These are phyloP conservation scores for Neomorphus geoffroyi DNA, from an alignment of 2,797 vertebrate species.

Conservation along the genomic window DNA sequence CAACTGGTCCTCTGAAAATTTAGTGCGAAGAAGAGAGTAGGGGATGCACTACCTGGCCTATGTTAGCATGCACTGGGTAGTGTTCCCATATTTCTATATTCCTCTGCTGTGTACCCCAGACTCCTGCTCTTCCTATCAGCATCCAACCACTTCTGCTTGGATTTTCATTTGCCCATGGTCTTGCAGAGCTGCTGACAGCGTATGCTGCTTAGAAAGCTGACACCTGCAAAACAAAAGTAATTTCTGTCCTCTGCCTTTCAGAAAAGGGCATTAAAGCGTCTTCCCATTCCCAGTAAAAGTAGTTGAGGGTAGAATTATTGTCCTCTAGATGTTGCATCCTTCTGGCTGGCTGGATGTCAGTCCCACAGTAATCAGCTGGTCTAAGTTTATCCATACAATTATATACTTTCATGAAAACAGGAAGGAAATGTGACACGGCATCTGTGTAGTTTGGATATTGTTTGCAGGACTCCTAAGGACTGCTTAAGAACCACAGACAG, in stretches of 20 bases:
- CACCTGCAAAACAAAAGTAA: not conserved
- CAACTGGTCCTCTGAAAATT: not conserved
- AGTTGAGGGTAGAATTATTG: not conserved
- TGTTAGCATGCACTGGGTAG: accelerated
- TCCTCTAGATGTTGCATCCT: not conserved
- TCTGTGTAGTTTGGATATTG: not conserved
- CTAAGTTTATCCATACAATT: slow-evolving; percentile 28
- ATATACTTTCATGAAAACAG: slow-evolving; percentile 4
- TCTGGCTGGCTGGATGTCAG: not conserved
- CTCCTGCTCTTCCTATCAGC: not conserved
- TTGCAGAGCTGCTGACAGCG: not conserved
- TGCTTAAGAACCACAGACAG: not conserved
- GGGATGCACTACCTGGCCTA: not conserved
- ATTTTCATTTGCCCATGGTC: not conserved
- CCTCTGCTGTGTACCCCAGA: not conserved
- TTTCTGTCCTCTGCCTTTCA: not conserved
- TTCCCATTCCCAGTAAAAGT: not conserved
- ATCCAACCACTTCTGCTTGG: not conserved
- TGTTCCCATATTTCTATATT: not conserved
- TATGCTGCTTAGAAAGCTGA: not conserved
- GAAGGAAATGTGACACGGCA: slow-evolving; percentile 1
- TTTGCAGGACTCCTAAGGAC: not conserved
- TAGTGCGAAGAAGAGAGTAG: not conserved
- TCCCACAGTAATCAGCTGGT: not conserved
- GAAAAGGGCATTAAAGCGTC: not conserved